phyloP scores from a whole-genome alignment of 2,113 vertebrate genomes.

The Rhinolophus ferrumequinum region DNA sequence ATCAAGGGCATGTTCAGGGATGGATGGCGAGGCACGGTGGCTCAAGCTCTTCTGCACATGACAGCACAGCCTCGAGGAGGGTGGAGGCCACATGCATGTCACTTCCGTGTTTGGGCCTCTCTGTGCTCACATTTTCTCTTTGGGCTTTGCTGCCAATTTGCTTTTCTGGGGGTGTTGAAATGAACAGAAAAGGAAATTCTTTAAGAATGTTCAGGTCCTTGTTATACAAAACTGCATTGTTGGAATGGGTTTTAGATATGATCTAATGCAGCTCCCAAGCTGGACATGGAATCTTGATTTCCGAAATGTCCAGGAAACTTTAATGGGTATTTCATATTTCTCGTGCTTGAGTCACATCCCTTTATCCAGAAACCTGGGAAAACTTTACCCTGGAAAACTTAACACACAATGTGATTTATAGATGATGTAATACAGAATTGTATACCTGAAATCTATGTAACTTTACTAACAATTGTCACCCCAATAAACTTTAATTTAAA shows the following conservation, averaged over 20 bases:
- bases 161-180: neutral
- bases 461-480: too few species aligned
- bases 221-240: conserved; percentile 27
- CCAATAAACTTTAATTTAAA: too few species aligned
- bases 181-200: conserved; percentile 37
- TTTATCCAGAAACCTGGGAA: conserved; percentile 24
- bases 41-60: neutral
- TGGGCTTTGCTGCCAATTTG: neutral
- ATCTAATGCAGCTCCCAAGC: conserved; percentile 22
- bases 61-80: neutral
- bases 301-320: neutral
- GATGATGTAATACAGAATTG: too few species aligned
- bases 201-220: neutral
- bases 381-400: neutral
- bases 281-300: neutral
- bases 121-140: neutral
- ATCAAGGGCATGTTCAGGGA: neutral
- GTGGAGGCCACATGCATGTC: neutral
- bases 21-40: neutral
- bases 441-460: too few species aligned
- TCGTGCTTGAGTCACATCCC: conserved; percentile 40
- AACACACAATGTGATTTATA: neutral
- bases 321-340: conserved; percentile 50
- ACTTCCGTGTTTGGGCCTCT: neutral
- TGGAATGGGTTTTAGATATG: conserved; percentile 22